A percentile compares a stretch with the other conserved stretches of the same genome.
Conservation (phyloP, 2,797 vertebrate genomes). For the Falco berigora region DNA sequence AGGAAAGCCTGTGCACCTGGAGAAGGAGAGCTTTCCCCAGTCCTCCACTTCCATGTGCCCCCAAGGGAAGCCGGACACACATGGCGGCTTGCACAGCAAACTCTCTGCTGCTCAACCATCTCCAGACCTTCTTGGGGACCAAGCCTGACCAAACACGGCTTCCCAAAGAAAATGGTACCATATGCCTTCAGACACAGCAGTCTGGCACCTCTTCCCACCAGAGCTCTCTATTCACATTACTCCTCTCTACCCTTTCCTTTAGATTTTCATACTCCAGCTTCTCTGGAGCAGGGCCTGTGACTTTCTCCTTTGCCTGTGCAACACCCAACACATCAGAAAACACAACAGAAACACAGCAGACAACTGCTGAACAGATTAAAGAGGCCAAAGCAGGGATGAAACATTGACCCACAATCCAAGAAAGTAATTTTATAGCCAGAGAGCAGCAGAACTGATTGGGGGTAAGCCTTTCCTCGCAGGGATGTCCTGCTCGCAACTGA, state of each 20-base stretch:
- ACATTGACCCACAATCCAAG: not conserved
- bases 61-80: rapidly evolving
- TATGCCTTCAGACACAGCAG: not conserved
- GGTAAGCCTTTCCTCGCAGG: not conserved
- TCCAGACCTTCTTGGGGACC: not conserved
- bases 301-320: not conserved
- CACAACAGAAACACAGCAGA: not conserved
- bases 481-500: rapidly evolving
- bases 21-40: not conserved
- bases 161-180: not conserved
- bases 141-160: not conserved
- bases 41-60: not conserved
- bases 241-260: not conserved
- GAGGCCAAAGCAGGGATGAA: not conserved
- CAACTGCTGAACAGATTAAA: not conserved
- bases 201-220: not conserved
- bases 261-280: not conserved
- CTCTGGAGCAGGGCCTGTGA: not conserved
- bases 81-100: not conserved
- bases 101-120: not conserved
- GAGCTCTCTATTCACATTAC: not conserved
- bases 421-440: not conserved
- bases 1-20: not conserved
- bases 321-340: not conserved
- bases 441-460: not conserved